Conservation (phyloP, 2,797 vertebrate genomes). For the Garrulus glandarius region DNA sequence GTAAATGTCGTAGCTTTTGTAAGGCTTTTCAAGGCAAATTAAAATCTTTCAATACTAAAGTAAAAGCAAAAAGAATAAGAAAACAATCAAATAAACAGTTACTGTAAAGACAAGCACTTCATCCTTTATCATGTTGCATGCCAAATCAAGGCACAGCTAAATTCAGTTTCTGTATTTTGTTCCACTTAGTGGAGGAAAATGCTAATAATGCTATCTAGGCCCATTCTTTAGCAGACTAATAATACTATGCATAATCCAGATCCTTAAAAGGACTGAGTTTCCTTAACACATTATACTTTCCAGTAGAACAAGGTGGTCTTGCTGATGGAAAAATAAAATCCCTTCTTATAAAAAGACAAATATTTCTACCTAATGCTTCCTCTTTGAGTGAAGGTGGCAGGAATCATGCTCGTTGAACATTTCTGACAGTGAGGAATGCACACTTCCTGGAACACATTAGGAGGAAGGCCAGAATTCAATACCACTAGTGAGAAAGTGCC, state of each 20-base stretch:
- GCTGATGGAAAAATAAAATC: not conserved
- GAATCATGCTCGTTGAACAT: not conserved
- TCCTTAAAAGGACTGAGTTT: not conserved
- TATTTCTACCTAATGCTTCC: not conserved
- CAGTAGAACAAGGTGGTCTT: not conserved
- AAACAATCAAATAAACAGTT: not conserved
- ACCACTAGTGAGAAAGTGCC: not conserved
- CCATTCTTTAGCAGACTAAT: not conserved
- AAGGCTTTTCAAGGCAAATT: not conserved
- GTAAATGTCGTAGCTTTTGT: not conserved
- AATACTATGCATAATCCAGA: not conserved
- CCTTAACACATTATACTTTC: not conserved
- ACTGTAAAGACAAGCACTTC: not conserved
- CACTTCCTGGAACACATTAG: not conserved
- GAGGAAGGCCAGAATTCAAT: constrained; percentile 14
- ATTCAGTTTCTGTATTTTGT: not conserved
- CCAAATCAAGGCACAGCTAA: not conserved
- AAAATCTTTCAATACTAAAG: not conserved
- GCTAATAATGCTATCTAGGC: not conserved
- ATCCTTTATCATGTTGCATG: not conserved
- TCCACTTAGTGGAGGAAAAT: not conserved
- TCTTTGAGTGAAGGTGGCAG: not conserved
- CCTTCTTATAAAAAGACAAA: not conserved
- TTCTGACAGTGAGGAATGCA: not conserved
- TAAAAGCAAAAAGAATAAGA: not conserved